Conservation (phyloP, 2,888 invertebrate genomes). For the Lasius fuliginosus region DNA sequence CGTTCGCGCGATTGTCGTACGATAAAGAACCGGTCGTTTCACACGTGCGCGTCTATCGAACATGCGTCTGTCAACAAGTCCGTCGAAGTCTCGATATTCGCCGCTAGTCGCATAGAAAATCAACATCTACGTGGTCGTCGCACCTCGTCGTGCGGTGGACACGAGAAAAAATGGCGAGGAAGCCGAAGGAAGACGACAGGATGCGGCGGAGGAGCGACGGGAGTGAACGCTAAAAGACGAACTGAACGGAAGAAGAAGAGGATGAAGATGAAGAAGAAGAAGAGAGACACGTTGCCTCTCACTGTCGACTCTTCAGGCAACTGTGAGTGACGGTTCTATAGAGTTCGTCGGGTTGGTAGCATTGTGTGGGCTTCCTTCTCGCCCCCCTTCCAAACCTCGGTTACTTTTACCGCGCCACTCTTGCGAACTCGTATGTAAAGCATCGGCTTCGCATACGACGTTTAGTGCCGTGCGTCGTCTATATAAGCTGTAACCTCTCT, state of each 20-base stretch:
- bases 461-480: conserved; percentile 74
- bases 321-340: conserved; percentile 85
- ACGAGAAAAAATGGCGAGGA: conserved; percentile 47
- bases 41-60: conserved; percentile 53
- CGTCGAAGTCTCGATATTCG: conserved; percentile 73
- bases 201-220: conserved; percentile 31
- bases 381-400: conserved; percentile 40
- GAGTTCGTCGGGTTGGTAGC: conserved; percentile 83
- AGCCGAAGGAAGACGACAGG: conserved; percentile 20
- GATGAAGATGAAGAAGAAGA: conserved; percentile 39
- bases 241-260: conserved; percentile 47
- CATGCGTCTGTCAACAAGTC: conserved; percentile 62
- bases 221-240: conserved; percentile 36
- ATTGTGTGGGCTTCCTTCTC: conserved; percentile 78
- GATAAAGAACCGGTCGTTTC: conserved; percentile 56
- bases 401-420: conserved; percentile 69
- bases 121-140: conserved; percentile 75
- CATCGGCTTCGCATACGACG: conserved; percentile 69
- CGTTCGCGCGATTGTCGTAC: conserved; percentile 53
- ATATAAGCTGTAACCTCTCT: conserved; percentile 61
- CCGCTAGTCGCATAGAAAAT: conserved; percentile 78
- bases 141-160: conserved; percentile 64
- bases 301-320: conserved; percentile 73
- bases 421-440: conserved; percentile 75
- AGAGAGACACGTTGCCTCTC: conserved; percentile 72